Base-by-base conservation (phyloP, 1,140 invertebrate species). In the Latrodectus geometricus region DNA sequence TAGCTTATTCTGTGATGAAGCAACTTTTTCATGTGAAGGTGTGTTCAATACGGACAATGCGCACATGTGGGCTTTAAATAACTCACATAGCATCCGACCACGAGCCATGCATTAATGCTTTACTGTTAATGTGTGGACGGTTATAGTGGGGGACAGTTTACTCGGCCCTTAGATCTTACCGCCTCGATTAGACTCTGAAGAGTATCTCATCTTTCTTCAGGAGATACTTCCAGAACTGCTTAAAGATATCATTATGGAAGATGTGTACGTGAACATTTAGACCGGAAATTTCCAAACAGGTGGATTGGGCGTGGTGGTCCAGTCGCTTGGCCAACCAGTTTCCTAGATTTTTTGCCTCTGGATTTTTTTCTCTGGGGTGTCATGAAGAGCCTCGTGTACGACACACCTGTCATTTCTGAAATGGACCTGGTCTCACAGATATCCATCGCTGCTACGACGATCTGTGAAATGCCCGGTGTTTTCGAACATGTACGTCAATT, bases 371-470 rank as follows among this genome's bases (percentile, higher is more conserved):
- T n/a, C n/a, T n/a, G n/a, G n/a, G n/a, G n/a, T n/a, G n/a, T n/a
- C n/a, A n/a, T n/a, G n/a, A n/a, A n/a, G n/a, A n/a, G n/a, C n/a
- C n/a, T n/a, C n/a, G n/a, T n/a, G n/a, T n/a, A n/a, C n/a, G n/a
- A n/a, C n/a, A n/a, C n/a, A n/a, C n/a, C n/a, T n/a, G n/a, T n/a
- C n/a, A n/a, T n/a, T n/a, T n/a, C n/a, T n/a, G n/a, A n/a, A n/a
- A n/a, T n/a, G n/a, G n/a, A n/a, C n/a, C n/a, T n/a, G n/a, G n/a
- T n/a, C n/a, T n/a, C n/a, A n/a, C n/a, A n/a, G n/a, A 68, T 87
- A 83, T 80, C 74, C 17, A 69, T 80, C 20, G 75, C 73, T 68
- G 77, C 48, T 65, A 52, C 70, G 9, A 73, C 48, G 70, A 48
- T 73, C 70, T 17, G 20, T 73, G 70, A 73, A 73, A 73, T 17